Evolutionary conservation across 1,140 invertebrate genomes (phyloP).

Genomic region (Neodiprion fabricii): DNA sequence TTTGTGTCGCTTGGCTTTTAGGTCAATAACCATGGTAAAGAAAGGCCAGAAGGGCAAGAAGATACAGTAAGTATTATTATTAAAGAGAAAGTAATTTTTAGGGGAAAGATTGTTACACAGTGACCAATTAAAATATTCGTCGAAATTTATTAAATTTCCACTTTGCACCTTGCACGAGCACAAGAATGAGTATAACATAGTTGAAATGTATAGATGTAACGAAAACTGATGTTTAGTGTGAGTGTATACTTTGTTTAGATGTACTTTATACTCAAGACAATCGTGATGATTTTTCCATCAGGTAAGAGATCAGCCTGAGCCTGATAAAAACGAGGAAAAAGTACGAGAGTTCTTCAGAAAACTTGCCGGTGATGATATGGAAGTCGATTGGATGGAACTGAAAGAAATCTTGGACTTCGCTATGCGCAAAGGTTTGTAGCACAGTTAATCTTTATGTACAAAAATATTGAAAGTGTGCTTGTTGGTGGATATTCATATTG

Average conservation of each 20-base stretch:
- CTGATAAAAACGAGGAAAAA: slow-evolving; percentile 65
- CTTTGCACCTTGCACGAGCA: too few species aligned
- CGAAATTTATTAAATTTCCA: slow-evolving; percentile 10
- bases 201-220: too few species aligned
- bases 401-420: slow-evolving; percentile 92
- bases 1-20: slow-evolving; percentile 47
- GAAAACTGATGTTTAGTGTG: too few species aligned
- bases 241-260: neutral
- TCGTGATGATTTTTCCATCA: slow-evolving; percentile 22
- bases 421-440: slow-evolving; percentile 80
- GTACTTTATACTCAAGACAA: neutral
- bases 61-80: slow-evolving; percentile 37
- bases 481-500: too few species aligned
- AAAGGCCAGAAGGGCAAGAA: slow-evolving; percentile 30
- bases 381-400: slow-evolving; percentile 93
- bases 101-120: slow-evolving; percentile 15
- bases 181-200: too few species aligned
- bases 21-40: slow-evolving; percentile 40
- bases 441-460: slow-evolving; percentile 10
- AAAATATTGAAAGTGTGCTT: too few species aligned
- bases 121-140: slow-evolving; percentile 1
- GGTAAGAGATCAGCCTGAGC: slow-evolving; percentile 56
- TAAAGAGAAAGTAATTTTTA: slow-evolving; percentile 11
- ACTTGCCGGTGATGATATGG: slow-evolving; percentile 88
- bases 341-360: slow-evolving; percentile 83